phyloP scores from a whole-genome alignment of 1,140 invertebrate genomes.

The Oscheius sp. region DNA sequence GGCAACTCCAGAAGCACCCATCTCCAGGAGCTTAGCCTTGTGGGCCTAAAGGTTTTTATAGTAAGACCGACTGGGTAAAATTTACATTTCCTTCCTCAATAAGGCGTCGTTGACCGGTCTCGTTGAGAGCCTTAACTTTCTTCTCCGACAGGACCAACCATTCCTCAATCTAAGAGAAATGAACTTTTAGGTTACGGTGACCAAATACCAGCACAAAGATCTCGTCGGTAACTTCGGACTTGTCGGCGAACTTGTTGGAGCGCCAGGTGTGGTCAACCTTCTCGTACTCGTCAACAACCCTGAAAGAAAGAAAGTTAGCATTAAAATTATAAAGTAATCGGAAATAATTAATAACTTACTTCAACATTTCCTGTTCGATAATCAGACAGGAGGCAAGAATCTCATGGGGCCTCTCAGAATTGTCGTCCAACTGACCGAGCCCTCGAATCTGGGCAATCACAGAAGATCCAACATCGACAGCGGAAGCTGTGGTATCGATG shows the following conservation, averaged over 20 bases:
- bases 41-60: slow-evolving; percentile 3
- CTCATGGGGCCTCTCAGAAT: slow-evolving; percentile 48
- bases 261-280: slow-evolving; percentile 67
- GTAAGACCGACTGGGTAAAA: not conserved
- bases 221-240: slow-evolving; percentile 13
- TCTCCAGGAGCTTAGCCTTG: slow-evolving; percentile 2
- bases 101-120: slow-evolving; percentile 20
- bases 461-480: slow-evolving; percentile 49
- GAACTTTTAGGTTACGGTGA: too few relatives aligned
- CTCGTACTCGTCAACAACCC: slow-evolving; percentile 71
- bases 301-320: slow-evolving; percentile 20
- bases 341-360: slow-evolving; percentile 25
- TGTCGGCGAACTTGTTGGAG: not conserved
- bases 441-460: slow-evolving; percentile 54
- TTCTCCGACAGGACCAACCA: slow-evolving; percentile 29
- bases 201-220: slow-evolving; percentile 6
- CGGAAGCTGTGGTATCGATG: slow-evolving; percentile 45
- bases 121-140: slow-evolving; percentile 28
- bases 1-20: not conserved
- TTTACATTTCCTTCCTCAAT: slow-evolving; percentile 39
- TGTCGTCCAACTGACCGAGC: slow-evolving; percentile 52
- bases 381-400: slow-evolving; percentile 47
- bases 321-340: not conserved
- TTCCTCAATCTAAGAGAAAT: slow-evolving; percentile 21
- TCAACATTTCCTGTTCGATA: slow-evolving; percentile 56